phyloP scores from a whole-genome alignment of 2,797 vertebrate genomes.

The Poecilia gillii region DNA sequence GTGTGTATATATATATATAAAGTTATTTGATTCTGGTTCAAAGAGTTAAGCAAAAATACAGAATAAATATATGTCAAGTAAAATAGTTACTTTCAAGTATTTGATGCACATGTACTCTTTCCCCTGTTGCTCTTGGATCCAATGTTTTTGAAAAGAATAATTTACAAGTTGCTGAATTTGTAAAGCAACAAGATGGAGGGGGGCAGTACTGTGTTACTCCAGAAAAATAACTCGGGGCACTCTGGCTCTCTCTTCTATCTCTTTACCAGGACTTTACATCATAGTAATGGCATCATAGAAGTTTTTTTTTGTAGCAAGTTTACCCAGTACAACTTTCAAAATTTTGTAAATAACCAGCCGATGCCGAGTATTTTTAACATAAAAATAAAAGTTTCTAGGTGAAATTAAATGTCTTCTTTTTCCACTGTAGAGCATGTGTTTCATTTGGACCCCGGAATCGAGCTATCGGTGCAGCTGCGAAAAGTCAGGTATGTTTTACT shows the following conservation, averaged over 20 bases:
- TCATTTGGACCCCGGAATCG: constrained; percentile 96
- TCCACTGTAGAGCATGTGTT: constrained; percentile 88
- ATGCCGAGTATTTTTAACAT: neutral
- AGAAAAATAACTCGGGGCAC: neutral
- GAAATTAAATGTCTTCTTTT: constrained; percentile 10
- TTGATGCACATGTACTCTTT: neutral
- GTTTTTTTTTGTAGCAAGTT: neutral
- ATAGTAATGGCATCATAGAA: neutral
- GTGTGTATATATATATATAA: neutral
- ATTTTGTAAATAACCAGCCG: neutral
- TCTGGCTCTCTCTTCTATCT: neutral
- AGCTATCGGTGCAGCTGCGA: constrained; percentile 94
- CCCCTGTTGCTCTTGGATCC: neutral
- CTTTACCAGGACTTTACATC: neutral
- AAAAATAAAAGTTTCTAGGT: neutral
- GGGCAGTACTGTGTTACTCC: neutral
- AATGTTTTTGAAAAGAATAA: neutral
- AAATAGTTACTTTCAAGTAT: neutral
- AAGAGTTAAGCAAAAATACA: neutral
- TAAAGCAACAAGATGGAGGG: neutral
- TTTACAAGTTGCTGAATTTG: neutral
- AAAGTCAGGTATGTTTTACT: constrained; percentile 89
- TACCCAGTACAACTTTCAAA: neutral
- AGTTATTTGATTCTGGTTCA: neutral
- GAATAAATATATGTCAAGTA: neutral